phyloP scores from a whole-genome alignment of 1,140 invertebrate genomes.

The Drosophila sp. region DNA sequence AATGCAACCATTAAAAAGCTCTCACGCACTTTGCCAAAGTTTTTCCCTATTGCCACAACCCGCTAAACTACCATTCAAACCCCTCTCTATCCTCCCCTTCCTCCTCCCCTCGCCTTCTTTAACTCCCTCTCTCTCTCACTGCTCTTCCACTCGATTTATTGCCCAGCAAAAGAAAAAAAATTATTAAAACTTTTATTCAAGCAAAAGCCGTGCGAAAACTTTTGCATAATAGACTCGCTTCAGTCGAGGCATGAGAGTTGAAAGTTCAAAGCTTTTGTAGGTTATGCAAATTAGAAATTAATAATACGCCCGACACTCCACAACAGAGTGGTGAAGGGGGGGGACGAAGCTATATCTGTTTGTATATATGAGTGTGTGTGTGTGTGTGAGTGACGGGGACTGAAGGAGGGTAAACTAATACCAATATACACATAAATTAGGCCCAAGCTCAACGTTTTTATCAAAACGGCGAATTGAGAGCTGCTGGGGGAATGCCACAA shows the following conservation, averaged over 20 bases:
- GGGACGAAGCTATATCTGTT: not conserved
- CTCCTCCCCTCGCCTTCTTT: conserved; percentile 15
- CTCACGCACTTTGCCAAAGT: conserved; percentile 47
- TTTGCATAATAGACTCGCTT: conserved; percentile 70
- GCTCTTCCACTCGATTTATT: conserved; percentile 71
- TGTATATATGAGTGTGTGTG: not conserved
- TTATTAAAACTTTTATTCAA: conserved; percentile 51
- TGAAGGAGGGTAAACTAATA: conserved; percentile 49
- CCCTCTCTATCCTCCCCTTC: conserved; percentile 45
- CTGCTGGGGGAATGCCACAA: conserved; percentile 62
- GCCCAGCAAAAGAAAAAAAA: conserved; percentile 58
- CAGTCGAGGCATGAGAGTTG: conserved; percentile 58
- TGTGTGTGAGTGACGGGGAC: not conserved
- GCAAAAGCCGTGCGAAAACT: conserved; percentile 46
- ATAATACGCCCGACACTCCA: conserved; percentile 59
- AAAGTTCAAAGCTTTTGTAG: conserved; percentile 80
- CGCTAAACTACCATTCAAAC: conserved; percentile 19
- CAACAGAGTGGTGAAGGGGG: not conserved
- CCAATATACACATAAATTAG: conserved; percentile 79
- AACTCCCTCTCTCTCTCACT: conserved; percentile 27
- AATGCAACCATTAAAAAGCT: conserved; percentile 60
- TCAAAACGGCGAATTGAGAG: conserved; percentile 51
- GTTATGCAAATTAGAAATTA: conserved; percentile 81
- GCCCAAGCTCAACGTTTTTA: conserved; percentile 75
- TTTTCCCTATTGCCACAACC: conserved; percentile 30